Percentiles rank a stretch among this genome's conserved stretches.
Conservation (phyloP, 2,113 vertebrate genomes). For the Cynopterus brachyotis region DNA sequence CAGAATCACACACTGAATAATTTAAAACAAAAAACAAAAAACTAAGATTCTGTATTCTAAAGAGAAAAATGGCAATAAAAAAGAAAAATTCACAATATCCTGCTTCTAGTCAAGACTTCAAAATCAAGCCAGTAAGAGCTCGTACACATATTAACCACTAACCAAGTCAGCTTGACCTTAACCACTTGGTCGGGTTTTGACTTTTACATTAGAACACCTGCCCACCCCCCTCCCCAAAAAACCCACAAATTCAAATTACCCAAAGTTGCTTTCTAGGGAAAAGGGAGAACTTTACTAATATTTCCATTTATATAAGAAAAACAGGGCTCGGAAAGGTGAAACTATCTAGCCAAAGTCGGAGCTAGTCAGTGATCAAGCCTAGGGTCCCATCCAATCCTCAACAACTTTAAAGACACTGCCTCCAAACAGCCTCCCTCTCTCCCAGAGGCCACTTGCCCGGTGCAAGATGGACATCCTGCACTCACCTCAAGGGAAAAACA, state of each 20-base stretch:
- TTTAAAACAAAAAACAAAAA: background rate
- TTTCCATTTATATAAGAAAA: background rate
- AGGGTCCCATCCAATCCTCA: background rate
- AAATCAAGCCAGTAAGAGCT: background rate
- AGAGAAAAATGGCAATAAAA: background rate
- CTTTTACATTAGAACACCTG: background rate
- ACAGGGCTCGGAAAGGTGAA: background rate
- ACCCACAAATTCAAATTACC: background rate
- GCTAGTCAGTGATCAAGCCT: background rate
- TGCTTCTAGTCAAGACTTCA: background rate
- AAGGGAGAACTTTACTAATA: background rate
- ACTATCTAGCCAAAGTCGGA: background rate
- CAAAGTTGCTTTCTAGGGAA: background rate
- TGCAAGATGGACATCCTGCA: background rate
- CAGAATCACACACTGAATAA: background rate
- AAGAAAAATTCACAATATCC: constrained; percentile 3
- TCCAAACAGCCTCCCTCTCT: background rate
- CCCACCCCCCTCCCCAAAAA: background rate
- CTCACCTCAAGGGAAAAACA: background rate
- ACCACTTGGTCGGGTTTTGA: background rate
- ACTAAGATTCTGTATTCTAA: background rate
- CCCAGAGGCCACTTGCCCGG: background rate
- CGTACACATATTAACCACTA: background rate
- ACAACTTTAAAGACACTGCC: too few species aligned
- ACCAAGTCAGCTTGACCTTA: background rate